Evolutionary conservation across 2,888 invertebrate species (phyloP).

Genomic region (Acleris laterana): DNA sequence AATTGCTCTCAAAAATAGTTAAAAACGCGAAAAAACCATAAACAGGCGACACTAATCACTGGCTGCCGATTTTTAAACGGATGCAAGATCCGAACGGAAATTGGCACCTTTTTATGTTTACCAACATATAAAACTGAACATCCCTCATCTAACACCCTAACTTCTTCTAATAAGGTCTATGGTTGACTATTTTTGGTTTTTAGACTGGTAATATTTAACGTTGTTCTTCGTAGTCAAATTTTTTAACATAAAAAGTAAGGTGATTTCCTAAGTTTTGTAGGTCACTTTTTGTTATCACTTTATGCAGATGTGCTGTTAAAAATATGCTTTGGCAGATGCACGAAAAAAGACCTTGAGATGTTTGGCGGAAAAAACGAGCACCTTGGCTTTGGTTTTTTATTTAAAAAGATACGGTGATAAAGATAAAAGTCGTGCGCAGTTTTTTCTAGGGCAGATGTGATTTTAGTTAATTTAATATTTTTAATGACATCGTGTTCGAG

Average conservation of each 20-base stretch:
- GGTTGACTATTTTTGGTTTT: slow-evolving; percentile 31
- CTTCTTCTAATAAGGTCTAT: slow-evolving; percentile 41
- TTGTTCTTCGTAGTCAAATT: slow-evolving; percentile 41
- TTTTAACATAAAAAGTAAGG: slow-evolving; percentile 46
- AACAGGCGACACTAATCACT: slow-evolving; percentile 78
- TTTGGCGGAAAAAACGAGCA: slow-evolving; percentile 64
- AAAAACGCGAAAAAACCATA: slow-evolving; percentile 70
- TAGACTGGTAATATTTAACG: slow-evolving; percentile 14
- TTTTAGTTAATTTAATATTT: slow-evolving; percentile 31
- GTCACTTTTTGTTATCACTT: slow-evolving; percentile 81
- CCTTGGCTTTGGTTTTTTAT: slow-evolving; percentile 67
- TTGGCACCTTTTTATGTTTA: slow-evolving; percentile 76
- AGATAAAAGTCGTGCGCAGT: slow-evolving; percentile 21
- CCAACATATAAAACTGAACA: slow-evolving; percentile 40
- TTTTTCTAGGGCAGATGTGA: slow-evolving; percentile 33
- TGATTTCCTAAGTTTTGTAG: slow-evolving; percentile 72
- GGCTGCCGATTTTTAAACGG: slow-evolving; percentile 79
- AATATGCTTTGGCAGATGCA: slow-evolving; percentile 78
- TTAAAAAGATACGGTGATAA: slow-evolving; percentile 41
- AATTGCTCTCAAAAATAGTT: slow-evolving; percentile 66
- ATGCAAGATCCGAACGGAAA: slow-evolving; percentile 77
- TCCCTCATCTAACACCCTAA: slow-evolving; percentile 40
- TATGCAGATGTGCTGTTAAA: slow-evolving; percentile 80
- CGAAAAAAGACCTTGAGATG: slow-evolving; percentile 71
- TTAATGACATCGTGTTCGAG: slow-evolving; percentile 8